A percentile compares a stretch with the other conserved stretches of the same genome.
Conservation (phyloP, 1,140 invertebrate genomes). For the Leucophenga varia region DNA sequence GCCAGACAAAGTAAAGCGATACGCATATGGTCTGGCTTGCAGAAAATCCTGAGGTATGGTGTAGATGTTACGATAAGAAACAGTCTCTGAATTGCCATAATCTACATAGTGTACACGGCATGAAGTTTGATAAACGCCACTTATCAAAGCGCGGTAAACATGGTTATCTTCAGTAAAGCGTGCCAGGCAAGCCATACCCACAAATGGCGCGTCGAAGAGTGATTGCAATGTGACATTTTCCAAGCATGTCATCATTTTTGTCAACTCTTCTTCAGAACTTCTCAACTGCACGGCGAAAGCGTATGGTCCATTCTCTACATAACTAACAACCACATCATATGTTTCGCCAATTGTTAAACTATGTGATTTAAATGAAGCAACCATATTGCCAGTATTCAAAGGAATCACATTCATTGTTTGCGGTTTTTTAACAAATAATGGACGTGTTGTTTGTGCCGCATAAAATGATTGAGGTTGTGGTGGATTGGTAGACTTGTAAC, state of each 20-base stretch:
- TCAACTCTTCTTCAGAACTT: conserved; percentile 61
- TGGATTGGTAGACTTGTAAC: conserved; percentile 24
- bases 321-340: conserved; percentile 71
- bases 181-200: conserved; percentile 72
- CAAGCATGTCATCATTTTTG: conserved; percentile 68
- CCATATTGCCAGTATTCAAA: too few relatives aligned
- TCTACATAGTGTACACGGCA: conserved; percentile 76
- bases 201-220: conserved; percentile 62
- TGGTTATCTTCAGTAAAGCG: conserved; percentile 65
- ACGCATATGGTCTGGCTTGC: conserved; percentile 69
- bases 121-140: conserved; percentile 62
- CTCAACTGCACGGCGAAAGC: conserved; percentile 72
- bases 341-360: conserved; percentile 56
- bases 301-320: conserved; percentile 73
- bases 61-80: conserved; percentile 69
- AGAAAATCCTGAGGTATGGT: conserved; percentile 71
- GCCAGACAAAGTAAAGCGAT: conserved; percentile 70
- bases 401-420: too few relatives aligned
- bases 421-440: too few relatives aligned
- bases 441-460: conserved; percentile 37
- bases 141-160: conserved; percentile 72
- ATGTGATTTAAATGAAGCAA: conserved; percentile 62
- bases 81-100: conserved; percentile 72
- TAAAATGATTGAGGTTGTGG: conserved; percentile 2
- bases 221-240: conserved; percentile 62